phyloP scores from a whole-genome alignment of 2,113 vertebrate genomes.

The Laticauda colubrina region DNA sequence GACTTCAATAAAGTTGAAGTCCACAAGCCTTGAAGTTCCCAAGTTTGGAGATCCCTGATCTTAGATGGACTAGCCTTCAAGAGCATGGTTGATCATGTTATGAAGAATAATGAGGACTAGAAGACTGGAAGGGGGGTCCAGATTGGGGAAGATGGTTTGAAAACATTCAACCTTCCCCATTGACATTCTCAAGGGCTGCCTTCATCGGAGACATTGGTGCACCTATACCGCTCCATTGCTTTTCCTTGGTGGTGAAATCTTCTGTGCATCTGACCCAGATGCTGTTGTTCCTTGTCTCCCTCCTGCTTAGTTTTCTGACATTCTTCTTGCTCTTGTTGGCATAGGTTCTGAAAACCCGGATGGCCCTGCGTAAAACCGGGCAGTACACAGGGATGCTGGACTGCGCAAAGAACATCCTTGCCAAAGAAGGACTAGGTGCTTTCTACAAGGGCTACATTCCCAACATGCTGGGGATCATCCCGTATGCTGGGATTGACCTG shows the following conservation, averaged over 20 bases:
- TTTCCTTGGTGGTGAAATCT: neutral
- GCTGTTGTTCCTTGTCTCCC: neutral
- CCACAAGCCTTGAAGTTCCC: neutral
- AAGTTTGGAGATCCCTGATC: neutral
- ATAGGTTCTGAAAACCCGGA: constrained; percentile 92
- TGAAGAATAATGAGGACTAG: neutral
- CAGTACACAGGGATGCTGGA: constrained; percentile 85
- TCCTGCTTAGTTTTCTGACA: neutral
- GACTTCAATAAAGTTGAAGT: neutral
- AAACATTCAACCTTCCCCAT: neutral
- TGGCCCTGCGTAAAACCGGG: constrained; percentile 87
- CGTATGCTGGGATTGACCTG: constrained; percentile 93
- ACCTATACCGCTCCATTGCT: neutral
- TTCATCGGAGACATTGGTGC: neutral
- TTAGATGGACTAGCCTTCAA: neutral
- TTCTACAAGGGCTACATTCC: constrained; percentile 97
- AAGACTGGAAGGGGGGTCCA: neutral
- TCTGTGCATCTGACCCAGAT: neutral
- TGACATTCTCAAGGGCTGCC: neutral
- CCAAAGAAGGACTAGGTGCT: constrained; percentile 81
- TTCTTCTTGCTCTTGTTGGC: neutral
- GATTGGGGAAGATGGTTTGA: neutral
- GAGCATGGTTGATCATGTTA: neutral
- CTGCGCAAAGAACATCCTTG: constrained; percentile 85
- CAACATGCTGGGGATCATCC: constrained; percentile 96